Conservation (phyloP, 92 coral and sea anemone genomes). For the Siderastrea siderea region DNA sequence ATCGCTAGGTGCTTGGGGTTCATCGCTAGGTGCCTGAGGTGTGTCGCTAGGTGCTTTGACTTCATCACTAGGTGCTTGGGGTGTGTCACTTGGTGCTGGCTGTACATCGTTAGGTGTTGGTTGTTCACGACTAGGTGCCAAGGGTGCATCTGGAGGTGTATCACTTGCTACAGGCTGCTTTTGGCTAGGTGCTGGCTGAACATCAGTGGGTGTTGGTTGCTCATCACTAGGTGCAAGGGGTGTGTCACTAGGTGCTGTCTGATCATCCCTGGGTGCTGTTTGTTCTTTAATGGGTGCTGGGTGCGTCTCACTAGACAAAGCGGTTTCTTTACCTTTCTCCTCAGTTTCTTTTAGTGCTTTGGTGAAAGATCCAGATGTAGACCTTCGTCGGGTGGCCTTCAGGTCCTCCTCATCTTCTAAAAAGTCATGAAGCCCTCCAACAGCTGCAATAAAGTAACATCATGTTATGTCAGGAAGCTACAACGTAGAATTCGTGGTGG, state of each 20-base stretch:
- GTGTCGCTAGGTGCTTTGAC: not conserved
- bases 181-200: not conserved
- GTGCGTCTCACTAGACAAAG: not conserved
- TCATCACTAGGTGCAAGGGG: not conserved
- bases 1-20: not conserved
- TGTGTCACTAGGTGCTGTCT: not conserved
- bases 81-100: not conserved
- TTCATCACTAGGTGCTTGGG: not conserved
- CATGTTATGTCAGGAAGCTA: not conserved
- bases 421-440: slow-evolving; percentile 40
- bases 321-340: slow-evolving; percentile 11
- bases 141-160: not conserved
- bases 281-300: not conserved
- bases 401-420: slow-evolving; percentile 37
- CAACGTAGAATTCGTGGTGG: not conserved
- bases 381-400: slow-evolving; percentile 44
- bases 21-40: not conserved
- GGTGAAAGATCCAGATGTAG: slow-evolving; percentile 53
- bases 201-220: too few relatives aligned
- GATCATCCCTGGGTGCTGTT: not conserved
- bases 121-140: not conserved
- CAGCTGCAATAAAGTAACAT: slow-evolving; percentile 2
- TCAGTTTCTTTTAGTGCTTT: slow-evolving; percentile 11
- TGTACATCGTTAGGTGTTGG: not conserved
- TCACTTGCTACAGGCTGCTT: not conserved